Conservation (phyloP, 2,888 invertebrate genomes). For the Gortyna flavago region DNA sequence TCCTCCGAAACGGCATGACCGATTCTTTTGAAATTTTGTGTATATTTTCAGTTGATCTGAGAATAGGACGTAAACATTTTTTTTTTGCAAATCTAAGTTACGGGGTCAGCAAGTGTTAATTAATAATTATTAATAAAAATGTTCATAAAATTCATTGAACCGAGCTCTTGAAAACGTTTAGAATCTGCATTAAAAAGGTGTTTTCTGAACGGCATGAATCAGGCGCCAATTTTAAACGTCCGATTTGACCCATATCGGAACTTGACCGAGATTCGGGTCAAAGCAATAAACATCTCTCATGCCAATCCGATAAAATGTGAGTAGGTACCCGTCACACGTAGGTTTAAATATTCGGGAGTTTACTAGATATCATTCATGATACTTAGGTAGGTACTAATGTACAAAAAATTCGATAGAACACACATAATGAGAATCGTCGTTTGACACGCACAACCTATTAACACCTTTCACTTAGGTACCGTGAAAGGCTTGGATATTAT, state of each 20-base stretch:
- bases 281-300: slow-evolving; percentile 53
- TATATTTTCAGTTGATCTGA: too few relatives aligned
- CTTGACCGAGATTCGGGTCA: slow-evolving; percentile 50
- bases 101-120: too few relatives aligned
- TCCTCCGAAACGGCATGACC: too few relatives aligned
- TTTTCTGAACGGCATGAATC: slow-evolving; percentile 37
- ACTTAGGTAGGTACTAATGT: neutral
- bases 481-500: too few relatives aligned
- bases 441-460: too few relatives aligned
- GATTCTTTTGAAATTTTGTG: too few relatives aligned
- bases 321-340: slow-evolving; percentile 21
- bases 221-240: slow-evolving; percentile 48
- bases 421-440: neutral
- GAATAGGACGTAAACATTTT: too few relatives aligned
- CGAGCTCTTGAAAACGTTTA: slow-evolving; percentile 12
- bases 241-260: slow-evolving; percentile 46
- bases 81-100: too few relatives aligned
- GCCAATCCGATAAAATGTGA: slow-evolving; percentile 54
- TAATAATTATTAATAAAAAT: neutral
- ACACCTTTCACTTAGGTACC: too few relatives aligned
- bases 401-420: neutral
- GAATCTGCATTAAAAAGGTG: slow-evolving; percentile 13
- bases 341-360: slow-evolving; percentile 24
- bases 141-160: neutral
- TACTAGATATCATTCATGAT: neutral